phyloP scores from a whole-genome alignment of 2,113 vertebrate genomes.

The Phaethon lepturus region DNA sequence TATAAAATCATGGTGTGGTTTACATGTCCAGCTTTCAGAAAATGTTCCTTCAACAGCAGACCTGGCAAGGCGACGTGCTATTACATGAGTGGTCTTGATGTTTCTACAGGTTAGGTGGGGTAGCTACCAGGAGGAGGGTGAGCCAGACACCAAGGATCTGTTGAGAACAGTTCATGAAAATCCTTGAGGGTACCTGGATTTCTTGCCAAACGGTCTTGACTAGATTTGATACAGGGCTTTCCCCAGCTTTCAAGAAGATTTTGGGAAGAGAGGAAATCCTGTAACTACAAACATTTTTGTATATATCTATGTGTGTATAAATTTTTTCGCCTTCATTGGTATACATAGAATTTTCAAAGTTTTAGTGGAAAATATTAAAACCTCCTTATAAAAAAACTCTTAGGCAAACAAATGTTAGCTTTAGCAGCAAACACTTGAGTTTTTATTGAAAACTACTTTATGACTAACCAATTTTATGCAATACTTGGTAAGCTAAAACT shows the following conservation, averaged over 20 bases:
- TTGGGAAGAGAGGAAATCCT: not conserved
- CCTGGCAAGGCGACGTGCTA: not conserved
- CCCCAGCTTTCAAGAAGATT: not conserved
- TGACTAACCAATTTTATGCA: not conserved
- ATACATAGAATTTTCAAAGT: not conserved
- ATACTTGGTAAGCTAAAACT: not conserved
- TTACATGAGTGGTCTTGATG: not conserved
- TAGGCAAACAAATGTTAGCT: not conserved
- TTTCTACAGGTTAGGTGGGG: not conserved
- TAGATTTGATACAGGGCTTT: not conserved
- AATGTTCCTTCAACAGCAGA: not conserved
- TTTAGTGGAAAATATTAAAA: not conserved
- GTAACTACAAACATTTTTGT: not conserved
- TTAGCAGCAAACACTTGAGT: not conserved
- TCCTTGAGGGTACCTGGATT: not conserved
- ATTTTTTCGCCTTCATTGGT: not conserved
- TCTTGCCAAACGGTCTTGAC: not conserved
- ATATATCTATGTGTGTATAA: not conserved
- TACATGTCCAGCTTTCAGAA: not conserved
- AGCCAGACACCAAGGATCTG: not conserved
- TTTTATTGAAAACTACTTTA: not conserved
- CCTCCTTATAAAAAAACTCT: not conserved
- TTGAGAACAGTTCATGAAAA: not conserved
- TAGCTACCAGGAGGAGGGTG: not conserved
- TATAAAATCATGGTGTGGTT: not conserved